Base-by-base conservation (phyloP, 1,140 invertebrate genomes). In the Doryteuthis pealeii region DNA sequence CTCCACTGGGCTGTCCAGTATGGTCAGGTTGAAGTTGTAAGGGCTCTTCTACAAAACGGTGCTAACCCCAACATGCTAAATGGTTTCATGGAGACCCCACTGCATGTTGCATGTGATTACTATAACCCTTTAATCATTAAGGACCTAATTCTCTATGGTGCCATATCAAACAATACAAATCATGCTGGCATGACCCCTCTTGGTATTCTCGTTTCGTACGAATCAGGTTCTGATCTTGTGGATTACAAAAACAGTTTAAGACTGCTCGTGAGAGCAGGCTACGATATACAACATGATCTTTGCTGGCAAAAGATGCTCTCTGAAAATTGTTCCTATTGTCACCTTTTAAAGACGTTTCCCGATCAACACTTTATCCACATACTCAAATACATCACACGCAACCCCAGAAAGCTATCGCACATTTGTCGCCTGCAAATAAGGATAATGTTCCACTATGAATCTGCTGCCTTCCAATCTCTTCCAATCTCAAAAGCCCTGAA, bases 21-120 rank as follows among this genome's bases (percentile, higher is more conserved):
- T 62, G 54, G 54, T 62, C 10, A 62, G 5, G 18, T 62, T 5
- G 54, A 62, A 22, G 54, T 62, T 22, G 54, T 62, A 6, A 22
- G 18, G 26, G 26, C 54, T 2, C 26, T 62, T 5, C 54, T 62
- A n/a, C 10, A 62, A 62, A n/a, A 28, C 18, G 10, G 12, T n/a
- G 54, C 54, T 62, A 28, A 62, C 26, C 1, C 26, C 26, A 62
- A 62, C 54, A 62, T 62, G 6, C 26, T 62, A 32, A 43, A 70
- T 43, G 32, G 40, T 4, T 43, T 35, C 33, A 43, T 33, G 32
- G 40, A 70, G 32, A 70, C 68, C 32, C 32, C 68, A 4, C 68
- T 70, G 33, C 68, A 70, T 33, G 12, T 70, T 15, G 68, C 68
- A 18, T 70, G 68, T 70, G 68, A 70, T 33, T 35, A 70, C 31